A percentile compares a stretch with the other conserved stretches of the same genome.
Conservation (phyloP, 2,113 vertebrate species). For the Gallinago media region DNA sequence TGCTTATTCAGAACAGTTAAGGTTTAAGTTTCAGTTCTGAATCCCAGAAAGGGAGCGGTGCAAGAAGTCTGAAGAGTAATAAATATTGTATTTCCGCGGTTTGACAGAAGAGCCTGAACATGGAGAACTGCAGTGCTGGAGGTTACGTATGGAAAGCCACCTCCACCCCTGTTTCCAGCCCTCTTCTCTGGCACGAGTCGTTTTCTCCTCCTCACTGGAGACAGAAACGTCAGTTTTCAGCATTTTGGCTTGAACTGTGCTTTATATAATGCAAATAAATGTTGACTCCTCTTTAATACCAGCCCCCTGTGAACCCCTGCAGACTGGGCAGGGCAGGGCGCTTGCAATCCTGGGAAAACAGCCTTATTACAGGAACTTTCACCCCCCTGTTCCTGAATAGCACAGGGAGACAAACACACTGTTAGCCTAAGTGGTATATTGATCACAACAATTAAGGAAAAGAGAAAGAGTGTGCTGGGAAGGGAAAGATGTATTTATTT, state of each 20-base stretch:
- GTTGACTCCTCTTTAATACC: background rate
- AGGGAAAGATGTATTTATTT: background rate
- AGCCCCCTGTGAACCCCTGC: background rate
- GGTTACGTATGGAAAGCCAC: background rate
- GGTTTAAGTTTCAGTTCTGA: background rate
- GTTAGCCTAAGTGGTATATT: background rate
- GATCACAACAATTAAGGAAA: background rate
- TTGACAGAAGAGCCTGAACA: background rate
- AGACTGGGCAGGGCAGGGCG: fast-evolving
- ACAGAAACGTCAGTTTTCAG: background rate
- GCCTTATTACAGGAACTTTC: background rate
- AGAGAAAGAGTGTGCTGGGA: background rate
- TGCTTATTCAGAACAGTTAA: background rate
- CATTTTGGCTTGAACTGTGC: background rate
- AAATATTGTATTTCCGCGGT: fast-evolving
- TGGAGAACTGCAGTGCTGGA: background rate
- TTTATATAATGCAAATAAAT: background rate
- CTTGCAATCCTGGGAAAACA: background rate
- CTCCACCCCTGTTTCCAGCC: background rate
- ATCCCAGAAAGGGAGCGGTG: background rate
- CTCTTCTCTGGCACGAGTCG: fast-evolving
- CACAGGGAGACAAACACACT: background rate
- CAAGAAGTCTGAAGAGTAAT: background rate
- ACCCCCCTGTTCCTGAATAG: background rate
- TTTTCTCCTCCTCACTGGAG: background rate